Evolutionary conservation across 1,140 invertebrate species (phyloP).

Genomic region (Cyclina sinensis): DNA sequence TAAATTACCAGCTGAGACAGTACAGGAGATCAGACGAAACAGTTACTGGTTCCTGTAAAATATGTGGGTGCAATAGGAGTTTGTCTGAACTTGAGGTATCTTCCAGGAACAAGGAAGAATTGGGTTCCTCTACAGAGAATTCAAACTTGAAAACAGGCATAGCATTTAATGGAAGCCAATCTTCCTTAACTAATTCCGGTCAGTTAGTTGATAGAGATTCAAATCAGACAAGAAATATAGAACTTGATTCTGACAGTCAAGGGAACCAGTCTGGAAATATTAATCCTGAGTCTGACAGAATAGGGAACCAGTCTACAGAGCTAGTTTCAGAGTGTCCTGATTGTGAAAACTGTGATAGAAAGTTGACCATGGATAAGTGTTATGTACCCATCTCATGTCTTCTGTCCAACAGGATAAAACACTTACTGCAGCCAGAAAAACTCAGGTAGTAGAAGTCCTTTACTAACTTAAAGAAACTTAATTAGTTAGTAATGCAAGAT

Average conservation of each 20-base stretch:
- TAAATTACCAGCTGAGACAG: conserved; percentile 27
- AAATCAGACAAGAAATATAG: too few species aligned
- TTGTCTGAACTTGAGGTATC: background rate
- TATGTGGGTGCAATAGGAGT: background rate
- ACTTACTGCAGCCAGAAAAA: background rate
- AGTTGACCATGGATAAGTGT: background rate
- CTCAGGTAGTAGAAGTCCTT: too few species aligned
- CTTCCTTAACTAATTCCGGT: background rate
- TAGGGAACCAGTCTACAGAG: background rate
- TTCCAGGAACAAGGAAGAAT: background rate
- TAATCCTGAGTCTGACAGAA: background rate
- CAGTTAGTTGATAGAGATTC: background rate
- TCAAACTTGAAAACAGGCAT: background rate
- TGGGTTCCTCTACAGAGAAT: background rate
- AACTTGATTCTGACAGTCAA: background rate
- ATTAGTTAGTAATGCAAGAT: too few species aligned
- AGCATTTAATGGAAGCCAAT: background rate
- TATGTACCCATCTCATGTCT: background rate
- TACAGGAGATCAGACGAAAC: background rate
- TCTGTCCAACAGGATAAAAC: background rate
- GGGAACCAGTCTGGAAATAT: background rate
- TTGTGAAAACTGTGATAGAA: background rate
- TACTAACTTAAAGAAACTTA: too few species aligned
- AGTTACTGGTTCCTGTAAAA: background rate
- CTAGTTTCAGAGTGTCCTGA: background rate